Conservation (phyloP, 2,797 vertebrate genomes). For the Lepidocolaptes lacrymiger region DNA sequence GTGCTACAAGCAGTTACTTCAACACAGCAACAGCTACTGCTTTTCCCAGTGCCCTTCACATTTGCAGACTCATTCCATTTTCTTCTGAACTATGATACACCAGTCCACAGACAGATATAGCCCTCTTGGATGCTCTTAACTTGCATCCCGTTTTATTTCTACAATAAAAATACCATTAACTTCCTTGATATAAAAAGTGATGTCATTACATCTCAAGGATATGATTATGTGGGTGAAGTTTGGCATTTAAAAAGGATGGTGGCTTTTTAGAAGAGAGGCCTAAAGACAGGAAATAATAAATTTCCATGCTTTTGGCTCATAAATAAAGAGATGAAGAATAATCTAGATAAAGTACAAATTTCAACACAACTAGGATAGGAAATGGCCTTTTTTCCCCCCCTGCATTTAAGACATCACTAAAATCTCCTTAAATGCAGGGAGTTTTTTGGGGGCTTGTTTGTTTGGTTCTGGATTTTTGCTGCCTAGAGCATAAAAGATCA, state of each 20-base stretch:
- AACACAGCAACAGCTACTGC: neutral
- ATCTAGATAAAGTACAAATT: neutral
- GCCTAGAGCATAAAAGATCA: neutral
- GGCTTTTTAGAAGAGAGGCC: neutral
- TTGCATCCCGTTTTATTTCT: neutral
- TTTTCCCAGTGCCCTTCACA: neutral
- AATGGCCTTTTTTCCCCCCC: neutral
- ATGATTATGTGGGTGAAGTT: neutral
- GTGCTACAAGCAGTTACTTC: neutral
- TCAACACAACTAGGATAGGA: neutral
- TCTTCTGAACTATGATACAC: neutral
- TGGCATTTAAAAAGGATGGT: neutral
- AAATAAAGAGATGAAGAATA: neutral
- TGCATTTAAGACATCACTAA: neutral
- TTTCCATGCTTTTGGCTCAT: neutral
- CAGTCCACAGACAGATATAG: neutral
- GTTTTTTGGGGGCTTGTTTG: fast-evolving
- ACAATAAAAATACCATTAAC: neutral
- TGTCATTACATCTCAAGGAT: neutral
- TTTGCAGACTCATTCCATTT: neutral
- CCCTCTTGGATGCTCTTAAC: neutral
- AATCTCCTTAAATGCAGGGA: neutral
- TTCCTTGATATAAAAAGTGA: neutral
- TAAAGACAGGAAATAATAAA: neutral
- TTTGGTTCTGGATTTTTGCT: neutral